A percentile compares a stretch with the other conserved stretches of the same genome.
phyloP scores from a whole-genome alignment of 2,113 vertebrate genomes.

The Bujurquina vittata region DNA sequence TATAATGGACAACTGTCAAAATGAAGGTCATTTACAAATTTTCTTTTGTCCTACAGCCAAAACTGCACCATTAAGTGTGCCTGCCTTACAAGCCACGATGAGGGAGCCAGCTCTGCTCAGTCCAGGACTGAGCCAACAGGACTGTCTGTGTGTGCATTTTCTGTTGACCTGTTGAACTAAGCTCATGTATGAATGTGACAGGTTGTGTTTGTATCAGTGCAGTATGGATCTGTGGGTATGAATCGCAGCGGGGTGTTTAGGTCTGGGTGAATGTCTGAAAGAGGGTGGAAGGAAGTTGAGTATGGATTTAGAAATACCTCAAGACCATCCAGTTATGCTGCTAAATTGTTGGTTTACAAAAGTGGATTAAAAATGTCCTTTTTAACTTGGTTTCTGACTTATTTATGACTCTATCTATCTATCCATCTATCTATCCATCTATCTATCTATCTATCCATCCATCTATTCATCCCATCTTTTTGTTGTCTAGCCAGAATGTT shows the following conservation, averaged over 20 bases:
- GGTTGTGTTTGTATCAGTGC: conserved; percentile 48
- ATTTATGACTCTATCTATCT: background rate
- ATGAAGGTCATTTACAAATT: conserved; percentile 24
- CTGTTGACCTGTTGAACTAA: background rate
- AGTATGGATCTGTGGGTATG: conserved; percentile 29
- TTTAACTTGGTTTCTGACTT: conserved; percentile 57
- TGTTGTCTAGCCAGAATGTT: too few relatives aligned
- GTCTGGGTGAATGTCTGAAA: conserved; percentile 43
- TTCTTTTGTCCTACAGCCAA: conserved; percentile 78
- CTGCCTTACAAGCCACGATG: conserved; percentile 79
- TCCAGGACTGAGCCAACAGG: conserved; percentile 65
- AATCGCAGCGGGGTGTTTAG: conserved; percentile 16
- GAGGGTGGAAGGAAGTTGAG: conserved; percentile 65
- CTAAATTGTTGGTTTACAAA: conserved; percentile 82
- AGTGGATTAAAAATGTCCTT: conserved; percentile 80
- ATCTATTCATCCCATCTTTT: too few relatives aligned
- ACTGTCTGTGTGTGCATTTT: conserved; percentile 35
- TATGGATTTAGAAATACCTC: conserved; percentile 84
- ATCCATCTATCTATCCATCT: too few relatives aligned
- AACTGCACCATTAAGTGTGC: conserved; percentile 85
- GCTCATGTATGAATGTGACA: conserved; percentile 27
- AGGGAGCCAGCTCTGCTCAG: conserved; percentile 70
- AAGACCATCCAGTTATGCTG: conserved; percentile 84
- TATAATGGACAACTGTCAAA: background rate
- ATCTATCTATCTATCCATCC: too few relatives aligned